These are phyloP conservation scores for Eolophus roseicapilla DNA, from an alignment of 2,113 vertebrate species.

Conservation along the genomic window DNA sequence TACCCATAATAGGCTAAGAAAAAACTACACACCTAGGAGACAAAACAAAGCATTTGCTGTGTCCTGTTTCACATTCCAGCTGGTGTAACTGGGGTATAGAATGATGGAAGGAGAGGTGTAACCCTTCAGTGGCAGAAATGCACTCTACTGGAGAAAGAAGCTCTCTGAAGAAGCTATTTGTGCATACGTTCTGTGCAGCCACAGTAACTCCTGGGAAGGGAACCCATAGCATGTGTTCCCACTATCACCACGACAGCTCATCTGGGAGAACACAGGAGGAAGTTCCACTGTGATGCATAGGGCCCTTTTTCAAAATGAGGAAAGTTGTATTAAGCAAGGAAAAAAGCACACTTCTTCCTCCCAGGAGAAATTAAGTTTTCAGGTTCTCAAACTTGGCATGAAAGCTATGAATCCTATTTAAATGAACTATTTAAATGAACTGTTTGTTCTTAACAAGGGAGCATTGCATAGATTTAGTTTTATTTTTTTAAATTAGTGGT, in stretches of 20 bases:
- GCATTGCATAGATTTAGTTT: neutral
- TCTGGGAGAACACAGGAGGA: neutral
- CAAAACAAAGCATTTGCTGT: neutral
- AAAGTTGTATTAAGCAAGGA: neutral
- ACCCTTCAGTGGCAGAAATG: neutral
- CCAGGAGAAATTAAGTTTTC: neutral
- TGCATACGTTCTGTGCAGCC: neutral
- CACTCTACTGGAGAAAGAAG: neutral
- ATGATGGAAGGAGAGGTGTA: accelerated
- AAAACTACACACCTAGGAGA: neutral
- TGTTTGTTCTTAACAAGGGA: neutral
- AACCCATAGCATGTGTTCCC: accelerated
- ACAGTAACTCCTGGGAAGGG: neutral
- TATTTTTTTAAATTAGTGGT: neutral
- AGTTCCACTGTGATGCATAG: neutral
- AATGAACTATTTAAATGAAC: neutral
- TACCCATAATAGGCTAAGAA: neutral
- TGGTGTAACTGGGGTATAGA: neutral
- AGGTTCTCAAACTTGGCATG: neutral
- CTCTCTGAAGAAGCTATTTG: neutral
- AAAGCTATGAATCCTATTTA: neutral
- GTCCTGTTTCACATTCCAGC: neutral
- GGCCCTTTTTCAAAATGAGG: neutral
- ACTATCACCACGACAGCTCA: accelerated
- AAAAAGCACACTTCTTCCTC: neutral